Evolutionary conservation across 53 echinoderm and acorn worm species (phyloP).

Genomic region (Actinopyga echinites): DNA sequence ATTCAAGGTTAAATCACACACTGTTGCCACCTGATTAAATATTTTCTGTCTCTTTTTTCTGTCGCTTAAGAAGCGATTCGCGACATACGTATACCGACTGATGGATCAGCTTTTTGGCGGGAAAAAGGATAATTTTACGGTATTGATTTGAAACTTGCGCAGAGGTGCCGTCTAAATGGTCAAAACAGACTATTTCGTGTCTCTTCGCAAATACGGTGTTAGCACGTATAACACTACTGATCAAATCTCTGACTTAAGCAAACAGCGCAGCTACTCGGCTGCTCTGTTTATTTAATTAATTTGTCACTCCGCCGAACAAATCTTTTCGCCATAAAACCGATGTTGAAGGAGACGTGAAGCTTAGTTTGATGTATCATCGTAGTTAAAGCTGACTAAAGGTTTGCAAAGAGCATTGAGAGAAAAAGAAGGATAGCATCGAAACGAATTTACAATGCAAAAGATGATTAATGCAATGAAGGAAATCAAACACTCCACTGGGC

Average conservation of each 20-base stretch:
- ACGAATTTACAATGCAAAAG: not conserved
- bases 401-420: not conserved
- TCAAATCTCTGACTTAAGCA: slow-evolving; percentile 26
- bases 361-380: slow-evolving; percentile 13
- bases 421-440: not conserved
- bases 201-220: slow-evolving; percentile 31
- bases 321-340: not conserved
- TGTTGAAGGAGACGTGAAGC: slow-evolving; percentile 1
- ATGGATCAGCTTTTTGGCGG: slow-evolving; percentile 42
- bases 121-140: slow-evolving; percentile 26
- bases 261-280: not conserved
- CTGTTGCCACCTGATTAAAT: slow-evolving; percentile 33
- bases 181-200: slow-evolving; percentile 23
- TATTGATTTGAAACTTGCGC: slow-evolving; percentile 36
- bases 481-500: slow-evolving; percentile 20
- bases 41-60: not conserved
- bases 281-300: slow-evolving; percentile 38
- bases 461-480: slow-evolving; percentile 20
- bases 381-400: slow-evolving; percentile 18
- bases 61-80: slow-evolving; percentile 1
- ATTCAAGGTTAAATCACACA: slow-evolving; percentile 32
- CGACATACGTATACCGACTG: slow-evolving; percentile 14
- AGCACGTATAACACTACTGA: slow-evolving; percentile 33
- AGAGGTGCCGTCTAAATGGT: slow-evolving; percentile 40
- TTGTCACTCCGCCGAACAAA: slow-evolving; percentile 27